Conservation (phyloP, 2,888 invertebrate genomes). For the Helleia helle region DNA sequence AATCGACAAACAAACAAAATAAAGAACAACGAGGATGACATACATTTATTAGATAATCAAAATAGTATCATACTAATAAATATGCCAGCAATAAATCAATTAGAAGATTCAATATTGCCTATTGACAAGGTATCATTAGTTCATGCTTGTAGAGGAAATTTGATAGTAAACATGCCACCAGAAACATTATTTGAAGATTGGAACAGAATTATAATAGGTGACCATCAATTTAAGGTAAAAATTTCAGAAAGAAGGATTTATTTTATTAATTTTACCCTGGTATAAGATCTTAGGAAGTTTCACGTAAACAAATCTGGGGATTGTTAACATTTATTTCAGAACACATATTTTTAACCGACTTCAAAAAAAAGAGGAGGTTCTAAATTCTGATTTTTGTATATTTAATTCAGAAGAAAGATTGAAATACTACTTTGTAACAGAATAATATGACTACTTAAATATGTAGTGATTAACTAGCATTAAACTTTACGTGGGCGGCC, state of each 20-base stretch:
- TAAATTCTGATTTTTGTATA: too few relatives aligned
- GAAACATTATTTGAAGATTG: neutral
- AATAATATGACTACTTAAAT: too few relatives aligned
- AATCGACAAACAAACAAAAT: neutral
- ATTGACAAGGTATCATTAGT: neutral
- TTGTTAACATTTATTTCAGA: neutral
- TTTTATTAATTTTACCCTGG: neutral
- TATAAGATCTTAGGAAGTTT: neutral
- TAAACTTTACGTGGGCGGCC: too few relatives aligned
- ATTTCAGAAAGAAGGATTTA: neutral
- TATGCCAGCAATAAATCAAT: neutral
- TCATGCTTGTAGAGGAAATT: neutral
- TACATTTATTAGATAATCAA: neutral
- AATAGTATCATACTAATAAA: neutral
- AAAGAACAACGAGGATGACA: neutral
- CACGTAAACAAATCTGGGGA: neutral
- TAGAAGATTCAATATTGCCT: neutral
- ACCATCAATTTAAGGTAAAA: slow-evolving; percentile 5
- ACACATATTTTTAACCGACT: too few relatives aligned
- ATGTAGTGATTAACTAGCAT: too few relatives aligned
- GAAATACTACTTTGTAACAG: too few relatives aligned
- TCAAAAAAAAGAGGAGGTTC: too few relatives aligned
- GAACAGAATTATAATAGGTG: neutral
- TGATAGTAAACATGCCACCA: neutral
- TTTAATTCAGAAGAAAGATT: too few relatives aligned